Evolutionary conservation across 1,140 invertebrate genomes (phyloP).

Genomic region (Physella acuta): DNA sequence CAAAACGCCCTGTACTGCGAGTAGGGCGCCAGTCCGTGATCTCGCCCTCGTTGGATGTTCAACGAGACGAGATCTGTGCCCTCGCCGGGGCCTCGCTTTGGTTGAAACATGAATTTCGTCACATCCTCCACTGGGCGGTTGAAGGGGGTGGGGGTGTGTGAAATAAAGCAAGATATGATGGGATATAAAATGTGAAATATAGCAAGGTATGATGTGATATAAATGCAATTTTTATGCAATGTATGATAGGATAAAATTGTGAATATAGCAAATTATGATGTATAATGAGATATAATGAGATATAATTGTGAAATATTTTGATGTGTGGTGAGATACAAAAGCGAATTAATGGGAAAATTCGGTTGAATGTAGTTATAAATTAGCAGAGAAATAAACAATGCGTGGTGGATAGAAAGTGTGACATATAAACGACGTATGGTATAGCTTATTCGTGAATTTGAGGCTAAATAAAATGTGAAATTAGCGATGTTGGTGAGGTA

Average conservation of each 20-base stretch:
- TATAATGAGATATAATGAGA: background rate
- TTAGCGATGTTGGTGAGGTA: too few species aligned
- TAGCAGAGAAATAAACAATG: too few species aligned
- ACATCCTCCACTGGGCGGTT: background rate
- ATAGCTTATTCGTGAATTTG: too few species aligned
- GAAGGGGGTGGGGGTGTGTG: background rate
- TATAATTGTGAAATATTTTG: too few species aligned
- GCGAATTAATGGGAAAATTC: too few species aligned
- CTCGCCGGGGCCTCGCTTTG: background rate
- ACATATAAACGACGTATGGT: too few species aligned
- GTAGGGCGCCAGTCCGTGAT: conserved; percentile 76
- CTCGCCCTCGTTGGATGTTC: conserved; percentile 72
- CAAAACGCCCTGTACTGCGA: conserved; percentile 29
- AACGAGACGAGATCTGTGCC: conserved; percentile 60
- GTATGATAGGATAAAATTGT: background rate
- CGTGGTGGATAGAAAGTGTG: too few species aligned
- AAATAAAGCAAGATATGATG: conserved; percentile 6
- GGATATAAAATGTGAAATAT: background rate
- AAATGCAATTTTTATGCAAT: background rate
- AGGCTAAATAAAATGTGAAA: too few species aligned
- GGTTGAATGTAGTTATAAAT: too few species aligned
- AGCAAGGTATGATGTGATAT: background rate
- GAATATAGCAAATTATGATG: background rate
- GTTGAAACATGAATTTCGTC: background rate
- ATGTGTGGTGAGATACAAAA: too few species aligned